Evolutionary conservation across 2,113 vertebrate genomes (phyloP), one percentile per base, ranked within the genome.

Genomic region (Rhodinocichla rosea): DNA sequence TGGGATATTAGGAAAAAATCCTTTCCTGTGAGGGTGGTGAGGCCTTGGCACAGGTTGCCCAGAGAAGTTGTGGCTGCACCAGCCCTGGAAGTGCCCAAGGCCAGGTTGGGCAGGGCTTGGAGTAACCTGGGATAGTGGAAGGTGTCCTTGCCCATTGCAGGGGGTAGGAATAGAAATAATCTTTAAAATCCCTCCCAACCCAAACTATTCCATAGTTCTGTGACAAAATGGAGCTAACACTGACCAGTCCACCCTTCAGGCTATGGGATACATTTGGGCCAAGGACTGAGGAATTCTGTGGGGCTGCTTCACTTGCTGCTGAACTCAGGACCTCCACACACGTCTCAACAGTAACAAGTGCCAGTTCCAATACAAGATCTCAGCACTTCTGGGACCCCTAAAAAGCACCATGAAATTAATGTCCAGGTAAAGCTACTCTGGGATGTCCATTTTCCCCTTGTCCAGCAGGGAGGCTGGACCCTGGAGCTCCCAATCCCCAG

Each of bases 31-130:
- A 57, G 32, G 14, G 8, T 57, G 59, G 22, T 0, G 4, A 73
- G 9, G 22, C 22, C 9, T 57, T 49, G 42, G 35, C 11, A 27
- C 85, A 80, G 75, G 10, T 0, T 56, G 5, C 3, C 5, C 76
- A 44, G 44, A 11, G 40, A 9, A 55, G 19, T 59, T 81, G 60
- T 21, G 60, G 15, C 33, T 89, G 42, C 8, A 8, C 26, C 50
- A 37, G 35, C 50, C 3, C 33, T 74, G 52, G 18, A 2, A 78
- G 18, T 45, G 12, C 11, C 2, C 73, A 6, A 45, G 23, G 23
- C 10, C 45, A 69, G n/a, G 28, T 0, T 69, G 45, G 55, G 16
- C 0, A 0, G 15, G 10, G 18, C 19, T 69, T n/a, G 23, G 74
- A 55, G 12, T 2, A 53, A 1, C 19, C n/a, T 39, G 55, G 39